Evolutionary conservation across 2,797 vertebrate species (phyloP), one percentile per base, ranked within the genome.

Genomic region (Pygocentrus nattereri): DNA sequence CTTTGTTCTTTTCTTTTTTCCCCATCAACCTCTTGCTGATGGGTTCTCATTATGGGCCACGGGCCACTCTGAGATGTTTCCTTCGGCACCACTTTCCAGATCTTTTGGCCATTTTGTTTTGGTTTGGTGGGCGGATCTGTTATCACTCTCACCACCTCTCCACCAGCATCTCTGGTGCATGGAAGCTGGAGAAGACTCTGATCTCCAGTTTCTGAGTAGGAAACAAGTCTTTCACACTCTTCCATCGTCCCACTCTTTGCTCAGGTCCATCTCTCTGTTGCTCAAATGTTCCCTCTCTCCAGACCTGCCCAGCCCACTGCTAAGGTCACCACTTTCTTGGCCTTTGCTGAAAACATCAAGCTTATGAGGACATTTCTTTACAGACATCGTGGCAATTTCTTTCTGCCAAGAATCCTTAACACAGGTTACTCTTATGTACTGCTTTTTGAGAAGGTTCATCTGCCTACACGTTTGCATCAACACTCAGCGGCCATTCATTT

Each of bases 321-420:
- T 13, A 49, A 47, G 67, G 41, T 49, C 41, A 69, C 21, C n/a
- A 4, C n/a, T 11, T 10, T 18, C 56, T 59, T 1, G 61, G 23
- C 7, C 25, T 61, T 49, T 34, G 62, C 31, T 65, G 47, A 58
- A 78, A 75, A 79, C 38, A 41, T 38, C 34, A 23, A 41, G 13
- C 54, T 64, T 56, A 61, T 31, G 44, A 68, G n/a, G 34, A 31
- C 0, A 41, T 71, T 25, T 27, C 41, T 70, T 69, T 27, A 19
- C 30, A 19, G 7, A 41, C 27, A 19, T 61, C 41, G 47, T 47
- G 75, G 50, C 67, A 56, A 30, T 59, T 58, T 77, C 67, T 64
- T 64, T 58, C 83, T 82, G 74, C 83, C 83, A 79, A 79, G 67
- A 70, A 31, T 47, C 52, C 16, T 72, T 7, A n/a, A 6, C 47